These are phyloP conservation scores for Aporrectodea caliginosa DNA, from an alignment of 1,140 invertebrate species.

Conservation along the genomic window DNA sequence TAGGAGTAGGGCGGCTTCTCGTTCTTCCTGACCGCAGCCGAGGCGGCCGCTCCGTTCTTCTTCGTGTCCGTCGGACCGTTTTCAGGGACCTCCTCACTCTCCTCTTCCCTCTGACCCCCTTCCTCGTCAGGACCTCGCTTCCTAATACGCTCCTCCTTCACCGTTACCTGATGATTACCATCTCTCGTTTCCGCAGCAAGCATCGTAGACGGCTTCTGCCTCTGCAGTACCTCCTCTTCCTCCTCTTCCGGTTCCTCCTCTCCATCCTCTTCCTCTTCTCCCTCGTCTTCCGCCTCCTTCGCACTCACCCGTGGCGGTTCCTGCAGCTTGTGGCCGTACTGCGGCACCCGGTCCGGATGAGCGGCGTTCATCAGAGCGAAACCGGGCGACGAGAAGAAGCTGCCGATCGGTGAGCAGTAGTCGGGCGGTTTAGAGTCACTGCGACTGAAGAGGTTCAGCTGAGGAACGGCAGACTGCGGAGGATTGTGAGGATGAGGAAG, in stretches of 20 bases:
- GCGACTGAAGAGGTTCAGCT: too few relatives aligned
- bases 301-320: too few relatives aligned
- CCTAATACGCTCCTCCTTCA: not conserved
- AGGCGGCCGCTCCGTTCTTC: not conserved
- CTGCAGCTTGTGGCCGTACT: too few relatives aligned
- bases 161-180: not conserved
- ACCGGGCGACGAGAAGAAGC: too few relatives aligned
- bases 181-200: not conserved
- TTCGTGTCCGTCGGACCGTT: too few relatives aligned
- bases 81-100: not conserved
- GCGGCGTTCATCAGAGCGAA: not conserved
- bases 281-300: not conserved
- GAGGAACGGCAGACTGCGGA: too few relatives aligned
- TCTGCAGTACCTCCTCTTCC: not conserved
- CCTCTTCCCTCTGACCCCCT: not conserved
- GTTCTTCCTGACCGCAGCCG: conserved; percentile 1
- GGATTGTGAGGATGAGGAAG: too few relatives aligned
- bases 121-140: not conserved
- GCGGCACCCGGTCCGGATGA: not conserved
- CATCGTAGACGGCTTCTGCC: not conserved
- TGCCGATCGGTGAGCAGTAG: too few relatives aligned
- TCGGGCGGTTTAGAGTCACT: too few relatives aligned
- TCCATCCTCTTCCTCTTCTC: not conserved
- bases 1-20: conserved; percentile 96
- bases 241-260: not conserved